Percentiles rank a stretch among this genome's conserved stretches.
phyloP scores from a whole-genome alignment of 2,113 vertebrate species.

The Proterorhinus semilunaris region DNA sequence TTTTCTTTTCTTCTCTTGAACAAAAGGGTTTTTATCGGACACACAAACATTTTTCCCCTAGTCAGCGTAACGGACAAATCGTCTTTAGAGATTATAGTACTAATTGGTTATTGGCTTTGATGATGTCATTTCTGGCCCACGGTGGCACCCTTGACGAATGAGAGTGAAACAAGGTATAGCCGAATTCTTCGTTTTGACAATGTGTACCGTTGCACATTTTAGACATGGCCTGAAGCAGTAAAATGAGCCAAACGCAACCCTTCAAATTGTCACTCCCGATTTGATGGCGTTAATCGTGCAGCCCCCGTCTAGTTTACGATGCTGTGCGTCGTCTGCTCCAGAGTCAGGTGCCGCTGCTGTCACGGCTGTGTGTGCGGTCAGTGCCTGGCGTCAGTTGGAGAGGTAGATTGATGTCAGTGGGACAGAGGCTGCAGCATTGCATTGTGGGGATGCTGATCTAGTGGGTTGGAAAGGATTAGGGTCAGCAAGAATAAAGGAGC shows the following conservation, averaged over 20 bases:
- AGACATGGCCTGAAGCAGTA: too few species aligned
- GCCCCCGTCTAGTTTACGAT: not conserved
- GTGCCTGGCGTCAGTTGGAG: constrained; percentile 19
- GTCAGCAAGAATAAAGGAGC: constrained; percentile 64
- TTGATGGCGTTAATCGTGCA: too few species aligned
- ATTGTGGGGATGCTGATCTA: constrained; percentile 66
- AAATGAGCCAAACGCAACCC: too few species aligned
- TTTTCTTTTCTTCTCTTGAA: constrained; percentile 30
- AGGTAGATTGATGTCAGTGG: constrained; percentile 51
- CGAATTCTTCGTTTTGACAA: not conserved
- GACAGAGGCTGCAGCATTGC: constrained; percentile 35
- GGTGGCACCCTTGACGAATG: not conserved
- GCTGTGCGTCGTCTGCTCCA: too few species aligned
- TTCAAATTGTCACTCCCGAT: too few species aligned
- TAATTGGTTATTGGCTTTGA: constrained; percentile 51
- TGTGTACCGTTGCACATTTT: too few species aligned
- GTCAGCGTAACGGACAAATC: constrained; percentile 64
- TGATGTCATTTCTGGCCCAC: constrained; percentile 20
- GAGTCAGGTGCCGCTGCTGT: not conserved
- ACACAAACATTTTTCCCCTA: constrained; percentile 45
- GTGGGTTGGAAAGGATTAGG: constrained; percentile 65
- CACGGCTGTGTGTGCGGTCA: not conserved
- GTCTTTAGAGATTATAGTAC: constrained; percentile 61
- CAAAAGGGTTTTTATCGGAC: constrained; percentile 46
- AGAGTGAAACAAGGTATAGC: not conserved